phyloP scores from a whole-genome alignment of 2,797 vertebrate species.

The Spinus pinus region DNA sequence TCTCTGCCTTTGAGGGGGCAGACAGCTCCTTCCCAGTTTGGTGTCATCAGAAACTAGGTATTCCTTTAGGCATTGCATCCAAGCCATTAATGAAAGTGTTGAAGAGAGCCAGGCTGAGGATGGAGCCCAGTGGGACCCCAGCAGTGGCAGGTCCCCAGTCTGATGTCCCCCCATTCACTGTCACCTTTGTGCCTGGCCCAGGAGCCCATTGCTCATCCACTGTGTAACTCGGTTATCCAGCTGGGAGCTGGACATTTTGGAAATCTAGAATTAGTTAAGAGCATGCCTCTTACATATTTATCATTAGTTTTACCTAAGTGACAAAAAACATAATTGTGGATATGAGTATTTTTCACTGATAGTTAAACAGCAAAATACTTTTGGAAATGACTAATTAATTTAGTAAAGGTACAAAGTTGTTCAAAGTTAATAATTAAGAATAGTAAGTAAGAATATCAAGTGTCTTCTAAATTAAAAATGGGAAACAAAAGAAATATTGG shows the following conservation, averaged over 20 bases:
- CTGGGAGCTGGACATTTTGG: background rate
- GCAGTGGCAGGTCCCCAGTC: background rate
- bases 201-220: rapidly evolving
- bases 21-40: background rate
- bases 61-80: rapidly evolving
- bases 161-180: background rate
- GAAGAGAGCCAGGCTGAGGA: background rate
- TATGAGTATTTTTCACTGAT: conserved; percentile 11
- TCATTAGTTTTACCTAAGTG: background rate
- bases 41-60: background rate
- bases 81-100: background rate
- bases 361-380: conserved; percentile 31
- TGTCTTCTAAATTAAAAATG: conserved; percentile 6
- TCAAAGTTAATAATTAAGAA: background rate
- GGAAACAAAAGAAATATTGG: background rate
- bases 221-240: rapidly evolving
- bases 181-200: rapidly evolving
- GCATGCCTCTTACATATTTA: background rate
- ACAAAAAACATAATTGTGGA: background rate
- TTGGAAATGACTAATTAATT: background rate
- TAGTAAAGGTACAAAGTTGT: conserved; percentile 22
- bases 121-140: background rate
- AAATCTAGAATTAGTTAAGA: background rate
- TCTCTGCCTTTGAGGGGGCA: background rate
- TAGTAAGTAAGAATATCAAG: background rate